phyloP scores from a whole-genome alignment of 2,113 vertebrate species.

The Hiodon alosoides region DNA sequence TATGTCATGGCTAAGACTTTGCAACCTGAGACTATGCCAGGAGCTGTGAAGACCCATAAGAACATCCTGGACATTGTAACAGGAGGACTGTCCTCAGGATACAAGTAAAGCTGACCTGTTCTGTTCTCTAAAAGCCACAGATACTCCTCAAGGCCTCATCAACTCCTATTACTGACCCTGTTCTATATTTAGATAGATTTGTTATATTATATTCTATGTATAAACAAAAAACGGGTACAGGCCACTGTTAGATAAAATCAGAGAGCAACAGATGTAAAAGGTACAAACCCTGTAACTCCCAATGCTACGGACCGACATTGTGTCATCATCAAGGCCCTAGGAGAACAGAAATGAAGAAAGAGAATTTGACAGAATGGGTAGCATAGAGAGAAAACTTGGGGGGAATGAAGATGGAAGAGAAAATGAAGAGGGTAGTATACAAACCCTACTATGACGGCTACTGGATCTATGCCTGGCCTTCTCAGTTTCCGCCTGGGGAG shows the following conservation, averaged over 20 bases:
- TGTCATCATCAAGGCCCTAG: constrained; percentile 62
- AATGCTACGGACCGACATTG: constrained; percentile 55
- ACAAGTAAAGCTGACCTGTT: too few relatives aligned
- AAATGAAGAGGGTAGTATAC: constrained; percentile 54
- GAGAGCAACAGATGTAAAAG: constrained; percentile 18
- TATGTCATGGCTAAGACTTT: too few relatives aligned
- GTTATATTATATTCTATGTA: too few relatives aligned
- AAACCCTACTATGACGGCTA: constrained; percentile 75
- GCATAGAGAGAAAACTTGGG: constrained; percentile 17
- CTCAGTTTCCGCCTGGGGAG: constrained; percentile 84
- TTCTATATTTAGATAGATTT: too few relatives aligned
- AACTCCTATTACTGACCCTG: too few relatives aligned
- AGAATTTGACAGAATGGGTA: constrained; percentile 30
- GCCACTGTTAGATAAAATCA: neutral
- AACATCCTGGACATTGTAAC: neutral
- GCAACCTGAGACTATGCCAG: neutral
- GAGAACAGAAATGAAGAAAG: constrained; percentile 39
- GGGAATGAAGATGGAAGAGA: constrained; percentile 23
- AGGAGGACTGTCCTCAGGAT: constrained; percentile 11
- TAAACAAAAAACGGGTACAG: too few relatives aligned
- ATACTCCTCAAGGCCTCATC: too few relatives aligned
- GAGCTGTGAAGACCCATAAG: too few relatives aligned
- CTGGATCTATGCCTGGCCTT: constrained; percentile 73
- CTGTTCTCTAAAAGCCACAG: neutral
- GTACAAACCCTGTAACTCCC: constrained; percentile 70